Evolutionary conservation across 2,113 vertebrate species (phyloP), one percentile per base, ranked within the genome.

Genomic region (Macroglossus sobrinus): DNA sequence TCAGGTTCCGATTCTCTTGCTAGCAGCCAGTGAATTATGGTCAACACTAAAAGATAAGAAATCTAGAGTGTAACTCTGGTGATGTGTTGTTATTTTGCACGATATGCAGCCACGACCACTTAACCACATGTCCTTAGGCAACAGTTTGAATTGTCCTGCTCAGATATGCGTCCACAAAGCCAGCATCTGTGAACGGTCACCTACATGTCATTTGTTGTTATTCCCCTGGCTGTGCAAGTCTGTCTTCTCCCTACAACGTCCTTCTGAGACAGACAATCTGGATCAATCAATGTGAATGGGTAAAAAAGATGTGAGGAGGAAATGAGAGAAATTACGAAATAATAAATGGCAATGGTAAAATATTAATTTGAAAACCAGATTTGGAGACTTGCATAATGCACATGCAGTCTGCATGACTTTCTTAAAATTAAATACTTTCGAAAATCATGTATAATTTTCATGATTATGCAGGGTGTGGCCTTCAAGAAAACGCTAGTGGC

Each of bases 271-370:
- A 78, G 80, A 79, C 28, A 50, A 61, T 80, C 33, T 79, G 38
- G 64, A 40, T 82, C 43, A 66, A 24, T 79, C 61, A 69, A 38
- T 19, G 64, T 33, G 53, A 84, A 94, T 45, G 53, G 19, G 26
- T 64, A 91, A 81, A 87, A 66, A 72, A 68, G 14, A 93, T 80
- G 35, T 63, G 30, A 86, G 89, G 81, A 53, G 11, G 26, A 89
- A 94, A 53, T 85, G n/a, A 97, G 74, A 89, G 90, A 92, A 91
- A 84, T 90, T 35, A 81, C 68, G 63, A 93, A 97, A 91, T 93
- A 89, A 94, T 75, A 91, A 81, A 96, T 33, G 75, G 14, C 15
- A 55, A 59, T 50, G 16, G 12, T 81, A 92, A 95, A 96, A 57
- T 50, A 38, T 75, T 89, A 50, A 89, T 76, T 75, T 76, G 57